phyloP scores from a whole-genome alignment of 2,113 vertebrate species.

The Canis aureus region DNA sequence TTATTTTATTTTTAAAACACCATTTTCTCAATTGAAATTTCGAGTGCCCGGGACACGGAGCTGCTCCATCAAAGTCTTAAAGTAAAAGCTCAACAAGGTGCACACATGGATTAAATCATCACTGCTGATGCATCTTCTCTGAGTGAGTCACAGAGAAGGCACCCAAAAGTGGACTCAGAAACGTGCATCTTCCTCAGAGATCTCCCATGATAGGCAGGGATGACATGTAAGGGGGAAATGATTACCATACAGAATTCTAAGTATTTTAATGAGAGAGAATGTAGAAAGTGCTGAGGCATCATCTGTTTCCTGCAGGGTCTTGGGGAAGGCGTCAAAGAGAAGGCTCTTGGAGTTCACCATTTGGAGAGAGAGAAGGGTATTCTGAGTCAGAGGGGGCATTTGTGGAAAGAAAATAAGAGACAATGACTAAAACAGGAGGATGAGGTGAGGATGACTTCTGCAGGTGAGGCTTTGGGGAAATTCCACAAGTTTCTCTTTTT shows the following conservation, averaged over 20 bases:
- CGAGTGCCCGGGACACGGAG: neutral
- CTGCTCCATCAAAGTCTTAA: neutral
- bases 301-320: neutral
- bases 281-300: neutral
- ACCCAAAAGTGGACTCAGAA: neutral
- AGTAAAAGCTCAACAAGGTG: neutral
- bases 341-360: neutral
- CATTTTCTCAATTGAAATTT: neutral
- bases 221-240: neutral
- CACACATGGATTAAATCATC: neutral
- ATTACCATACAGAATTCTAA: neutral
- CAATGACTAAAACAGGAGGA: neutral
- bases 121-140: neutral
- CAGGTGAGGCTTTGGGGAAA: accelerated
- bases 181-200: neutral
- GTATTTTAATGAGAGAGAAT: neutral
- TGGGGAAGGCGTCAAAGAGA: neutral
- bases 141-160: neutral
- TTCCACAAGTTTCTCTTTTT: neutral
- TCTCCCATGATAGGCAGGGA: accelerated
- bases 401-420: neutral
- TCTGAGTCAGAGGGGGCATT: neutral
- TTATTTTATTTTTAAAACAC: neutral
- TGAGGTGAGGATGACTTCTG: neutral
- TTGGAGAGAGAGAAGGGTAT: neutral